Base-by-base conservation (phyloP, 2,113 vertebrate genomes). In the Addax nasomaculatus region DNA sequence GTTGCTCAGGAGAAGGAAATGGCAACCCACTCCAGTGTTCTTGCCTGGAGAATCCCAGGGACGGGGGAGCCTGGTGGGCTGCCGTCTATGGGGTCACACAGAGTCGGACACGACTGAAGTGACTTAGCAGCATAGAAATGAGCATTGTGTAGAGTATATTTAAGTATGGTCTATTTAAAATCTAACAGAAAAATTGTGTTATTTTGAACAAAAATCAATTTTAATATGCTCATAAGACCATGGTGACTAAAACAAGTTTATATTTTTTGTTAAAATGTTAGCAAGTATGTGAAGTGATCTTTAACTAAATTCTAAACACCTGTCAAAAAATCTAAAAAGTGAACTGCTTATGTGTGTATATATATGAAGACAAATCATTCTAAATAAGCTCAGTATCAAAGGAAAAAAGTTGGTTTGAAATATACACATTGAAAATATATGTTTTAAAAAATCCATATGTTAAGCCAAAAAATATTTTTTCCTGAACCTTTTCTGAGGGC, bases 231-330 rank as follows among this genome's bases (percentile, higher is more conserved):
- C 92, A 81, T 79, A 87, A 87, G 49, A 79, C 8, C 36, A 19
- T 11, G 4, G 30, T 92, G 27, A 91, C 78, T 70, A 88, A 93
- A 92, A 81, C 19, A 12, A 93, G 23, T 39, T 93, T 93, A 55
- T 58, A 73, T 91, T 80, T 93, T 94, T 67, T 47, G 70, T 9
- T 87, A 51, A 97, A 93, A 79, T 57, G 78, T 85, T 92, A 87
- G 29, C 33, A 93, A 95, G 17, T n/a, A 55, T 30, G 5, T 64
- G 43, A 80, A 87, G 7, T 51, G 76, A 88, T n/a, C 47, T 84
- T 79, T 95, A 93, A 79, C 30, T 95, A 80, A 97, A 96, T 86
- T 96, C n/a, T 97, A 45, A 60, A 6, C 7, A 85, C 33, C 53
- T 97, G 79, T 57, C 14, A 76, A 27, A 94, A n/a, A 95, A 79